Conservation (phyloP, 2,113 vertebrate species). For the Nannobrachium achirus region DNA sequence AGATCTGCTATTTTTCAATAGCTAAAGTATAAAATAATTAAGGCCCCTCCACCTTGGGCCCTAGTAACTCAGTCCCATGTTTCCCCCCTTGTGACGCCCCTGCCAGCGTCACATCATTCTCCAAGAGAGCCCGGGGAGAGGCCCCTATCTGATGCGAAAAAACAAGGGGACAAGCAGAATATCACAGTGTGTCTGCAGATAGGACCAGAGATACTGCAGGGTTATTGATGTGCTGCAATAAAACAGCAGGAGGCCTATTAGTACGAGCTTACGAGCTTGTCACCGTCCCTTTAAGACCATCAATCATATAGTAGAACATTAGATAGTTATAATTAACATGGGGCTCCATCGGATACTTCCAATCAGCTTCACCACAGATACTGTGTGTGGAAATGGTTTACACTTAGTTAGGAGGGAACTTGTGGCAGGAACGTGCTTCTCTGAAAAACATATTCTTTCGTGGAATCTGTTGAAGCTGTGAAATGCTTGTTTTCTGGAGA, state of each 20-base stretch:
- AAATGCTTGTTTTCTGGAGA: no score
- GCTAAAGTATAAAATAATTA: no score
- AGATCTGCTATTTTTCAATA: no score
- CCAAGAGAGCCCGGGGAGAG: slow-evolving; percentile 21
- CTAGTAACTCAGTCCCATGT: no score
- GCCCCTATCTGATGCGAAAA: slow-evolving; percentile 50
- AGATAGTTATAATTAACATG: slow-evolving; percentile 38
- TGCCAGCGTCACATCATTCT: slow-evolving; percentile 24
- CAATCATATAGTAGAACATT: slow-evolving; percentile 22
- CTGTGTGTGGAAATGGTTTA: background rate
- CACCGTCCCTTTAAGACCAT: slow-evolving; percentile 36
- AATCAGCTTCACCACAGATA: no score
- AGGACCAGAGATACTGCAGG: slow-evolving; percentile 35
- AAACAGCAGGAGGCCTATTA: slow-evolving; percentile 55
- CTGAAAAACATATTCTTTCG: background rate
- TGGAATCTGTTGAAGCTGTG: no score
- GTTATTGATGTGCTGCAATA: slow-evolving; percentile 57
- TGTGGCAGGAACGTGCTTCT: background rate
- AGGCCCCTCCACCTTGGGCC: no score
- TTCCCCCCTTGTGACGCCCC: no score
- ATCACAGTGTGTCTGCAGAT: slow-evolving; percentile 43
- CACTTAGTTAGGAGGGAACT: background rate
- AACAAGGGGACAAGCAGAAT: slow-evolving; percentile 44
- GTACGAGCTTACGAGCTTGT: slow-evolving; percentile 38
- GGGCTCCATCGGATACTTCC: slow-evolving; percentile 2